phyloP scores from a whole-genome alignment of 1,140 invertebrate species.

The Aphelinus certus region DNA sequence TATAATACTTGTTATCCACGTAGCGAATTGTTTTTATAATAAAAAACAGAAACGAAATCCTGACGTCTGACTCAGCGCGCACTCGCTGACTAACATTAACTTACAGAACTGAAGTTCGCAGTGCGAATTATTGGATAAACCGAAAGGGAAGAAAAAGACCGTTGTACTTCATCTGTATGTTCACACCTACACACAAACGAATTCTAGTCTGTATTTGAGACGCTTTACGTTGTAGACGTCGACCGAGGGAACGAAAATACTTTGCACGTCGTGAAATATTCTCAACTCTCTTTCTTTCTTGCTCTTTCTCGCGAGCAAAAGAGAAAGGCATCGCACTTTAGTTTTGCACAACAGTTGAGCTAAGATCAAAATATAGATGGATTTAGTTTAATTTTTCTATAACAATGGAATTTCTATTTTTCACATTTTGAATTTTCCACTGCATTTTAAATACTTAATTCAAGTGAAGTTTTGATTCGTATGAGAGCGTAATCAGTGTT shows the following conservation, averaged over 20 bases:
- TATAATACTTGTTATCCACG: too few relatives aligned
- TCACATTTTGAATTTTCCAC: too few relatives aligned
- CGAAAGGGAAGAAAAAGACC: constrained; percentile 23
- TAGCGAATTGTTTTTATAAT: too few relatives aligned
- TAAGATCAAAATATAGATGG: constrained; percentile 21
- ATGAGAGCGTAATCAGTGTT: neutral
- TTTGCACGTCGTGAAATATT: constrained; percentile 22
- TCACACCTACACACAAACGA: constrained; percentile 17
- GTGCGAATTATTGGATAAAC: constrained; percentile 33
- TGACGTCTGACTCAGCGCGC: neutral
- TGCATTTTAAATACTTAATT: too few relatives aligned
- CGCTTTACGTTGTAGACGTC: constrained; percentile 9
- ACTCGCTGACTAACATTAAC: neutral
- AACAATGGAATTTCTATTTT: too few relatives aligned
- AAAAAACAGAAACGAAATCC: neutral
- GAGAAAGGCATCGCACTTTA: constrained; percentile 11
- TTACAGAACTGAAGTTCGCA: neutral
- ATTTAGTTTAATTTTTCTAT: constrained; percentile 15
- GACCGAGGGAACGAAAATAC: constrained; percentile 29
- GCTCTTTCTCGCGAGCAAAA: constrained; percentile 3
- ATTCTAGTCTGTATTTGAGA: constrained; percentile 4
- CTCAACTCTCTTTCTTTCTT: constrained; percentile 22
- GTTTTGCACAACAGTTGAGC: constrained; percentile 27
- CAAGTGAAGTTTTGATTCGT: too few relatives aligned
- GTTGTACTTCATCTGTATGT: constrained; percentile 17